Conservation (phyloP, 2,797 vertebrate species). For the Lophius americanus region DNA sequence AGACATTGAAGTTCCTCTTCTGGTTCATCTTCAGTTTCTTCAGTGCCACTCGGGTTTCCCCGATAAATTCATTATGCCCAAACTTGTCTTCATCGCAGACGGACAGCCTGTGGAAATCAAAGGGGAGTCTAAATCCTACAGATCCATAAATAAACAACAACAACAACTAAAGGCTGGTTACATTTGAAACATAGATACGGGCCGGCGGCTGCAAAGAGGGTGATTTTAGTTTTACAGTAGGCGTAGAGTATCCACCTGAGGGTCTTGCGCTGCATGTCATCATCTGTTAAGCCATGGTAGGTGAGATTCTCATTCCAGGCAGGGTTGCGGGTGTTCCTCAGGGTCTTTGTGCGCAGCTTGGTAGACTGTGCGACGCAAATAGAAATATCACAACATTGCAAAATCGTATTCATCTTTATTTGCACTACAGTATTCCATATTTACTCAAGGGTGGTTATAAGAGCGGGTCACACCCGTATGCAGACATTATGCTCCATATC, state of each 20-base stretch:
- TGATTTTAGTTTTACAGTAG: conserved; percentile 2
- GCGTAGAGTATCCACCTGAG: conserved; percentile 81
- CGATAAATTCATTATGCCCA: conserved; percentile 97
- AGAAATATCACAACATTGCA: neutral
- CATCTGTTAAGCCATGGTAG: conserved; percentile 94
- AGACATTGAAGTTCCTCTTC: conserved; percentile 96
- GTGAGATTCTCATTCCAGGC: conserved; percentile 94
- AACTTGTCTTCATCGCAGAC: conserved; percentile 98
- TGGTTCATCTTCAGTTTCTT: conserved; percentile 95
- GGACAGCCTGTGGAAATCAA: conserved; percentile 84
- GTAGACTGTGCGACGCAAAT: conserved; percentile 83
- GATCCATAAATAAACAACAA: neutral
- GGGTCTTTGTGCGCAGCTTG: conserved; percentile 95
- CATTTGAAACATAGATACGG: conserved; percentile 5
- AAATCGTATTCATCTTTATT: too few relatives aligned
- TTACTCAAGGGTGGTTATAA: too few relatives aligned
- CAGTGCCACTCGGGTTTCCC: conserved; percentile 94
- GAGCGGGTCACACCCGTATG: too few relatives aligned
- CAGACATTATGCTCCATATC: too few relatives aligned
- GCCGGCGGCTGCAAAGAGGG: neutral
- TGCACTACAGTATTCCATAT: too few relatives aligned
- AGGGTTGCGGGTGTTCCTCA: conserved; percentile 95
- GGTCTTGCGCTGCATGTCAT: conserved; percentile 97
- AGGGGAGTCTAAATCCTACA: conserved; percentile 12
- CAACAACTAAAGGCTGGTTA: neutral